Conservation (phyloP, 2,888 invertebrate genomes). For the Chirona hameri region DNA sequence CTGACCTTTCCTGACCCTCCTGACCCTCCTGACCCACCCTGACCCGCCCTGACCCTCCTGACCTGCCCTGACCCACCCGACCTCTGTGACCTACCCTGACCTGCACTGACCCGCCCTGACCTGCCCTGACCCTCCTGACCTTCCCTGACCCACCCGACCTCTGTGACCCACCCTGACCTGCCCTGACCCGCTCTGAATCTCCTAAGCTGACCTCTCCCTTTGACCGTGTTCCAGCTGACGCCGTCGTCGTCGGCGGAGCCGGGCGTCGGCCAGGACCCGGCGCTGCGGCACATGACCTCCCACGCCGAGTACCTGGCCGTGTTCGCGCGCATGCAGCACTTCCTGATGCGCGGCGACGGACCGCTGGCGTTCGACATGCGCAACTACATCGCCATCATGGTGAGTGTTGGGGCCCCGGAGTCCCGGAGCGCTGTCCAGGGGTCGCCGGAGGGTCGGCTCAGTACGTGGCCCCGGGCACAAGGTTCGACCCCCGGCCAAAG, state of each 20-base stretch:
- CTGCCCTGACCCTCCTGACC: not conserved
- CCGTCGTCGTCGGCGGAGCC: not conserved
- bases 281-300: constrained; percentile 42
- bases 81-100: not conserved
- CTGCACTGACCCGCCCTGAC: not conserved
- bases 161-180: not conserved
- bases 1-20: too few species aligned
- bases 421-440: too few species aligned
- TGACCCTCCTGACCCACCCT: too few species aligned
- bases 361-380: constrained; percentile 74
- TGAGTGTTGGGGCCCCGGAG: constrained; percentile 51
- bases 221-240: not conserved
- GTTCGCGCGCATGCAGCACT: constrained; percentile 73
- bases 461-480: too few species aligned
- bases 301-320: constrained; percentile 76
- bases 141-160: too few species aligned
- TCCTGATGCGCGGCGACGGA: constrained; percentile 75
- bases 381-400: constrained; percentile 84
- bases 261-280: not conserved
- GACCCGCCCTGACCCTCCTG: too few species aligned
- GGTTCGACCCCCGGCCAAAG: too few species aligned
- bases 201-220: not conserved
- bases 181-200: not conserved
- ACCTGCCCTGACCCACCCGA: too few species aligned
- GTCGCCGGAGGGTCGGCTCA: too few species aligned